Conservation (phyloP, 2,797 vertebrate species). For the Lemur catta region DNA sequence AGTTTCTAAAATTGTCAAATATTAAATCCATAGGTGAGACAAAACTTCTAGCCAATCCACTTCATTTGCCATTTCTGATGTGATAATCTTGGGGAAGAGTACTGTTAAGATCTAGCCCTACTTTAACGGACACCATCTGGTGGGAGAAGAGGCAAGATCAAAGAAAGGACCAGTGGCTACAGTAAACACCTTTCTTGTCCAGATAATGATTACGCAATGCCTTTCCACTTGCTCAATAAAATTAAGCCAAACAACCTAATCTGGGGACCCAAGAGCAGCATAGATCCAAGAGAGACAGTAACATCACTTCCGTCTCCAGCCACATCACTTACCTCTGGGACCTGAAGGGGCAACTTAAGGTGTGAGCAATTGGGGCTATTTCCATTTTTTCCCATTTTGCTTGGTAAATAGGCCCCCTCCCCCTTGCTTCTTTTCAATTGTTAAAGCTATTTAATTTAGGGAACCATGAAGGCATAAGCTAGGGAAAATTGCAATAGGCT, state of each 20-base stretch:
- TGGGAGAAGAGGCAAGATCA: background rate
- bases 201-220: background rate
- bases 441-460: slow-evolving; percentile 48
- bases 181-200: background rate
- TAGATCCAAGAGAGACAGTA: background rate
- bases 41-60: background rate
- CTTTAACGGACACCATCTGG: background rate
- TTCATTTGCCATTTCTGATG: background rate
- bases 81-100: background rate
- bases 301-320: background rate
- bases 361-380: background rate
- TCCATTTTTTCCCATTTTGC: background rate
- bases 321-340: background rate
- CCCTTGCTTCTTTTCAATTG: background rate
- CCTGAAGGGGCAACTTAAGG: background rate
- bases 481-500: slow-evolving; percentile 33
- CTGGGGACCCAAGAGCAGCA: background rate
- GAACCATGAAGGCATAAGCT: background rate
- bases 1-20: background rate
- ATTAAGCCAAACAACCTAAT: background rate
- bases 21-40: background rate
- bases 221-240: background rate
- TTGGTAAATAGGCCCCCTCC: background rate
- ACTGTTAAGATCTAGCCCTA: background rate
- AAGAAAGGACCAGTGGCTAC: background rate